Base-by-base conservation (phyloP, 1,140 invertebrate species). In the Metopolophium dirhodum region DNA sequence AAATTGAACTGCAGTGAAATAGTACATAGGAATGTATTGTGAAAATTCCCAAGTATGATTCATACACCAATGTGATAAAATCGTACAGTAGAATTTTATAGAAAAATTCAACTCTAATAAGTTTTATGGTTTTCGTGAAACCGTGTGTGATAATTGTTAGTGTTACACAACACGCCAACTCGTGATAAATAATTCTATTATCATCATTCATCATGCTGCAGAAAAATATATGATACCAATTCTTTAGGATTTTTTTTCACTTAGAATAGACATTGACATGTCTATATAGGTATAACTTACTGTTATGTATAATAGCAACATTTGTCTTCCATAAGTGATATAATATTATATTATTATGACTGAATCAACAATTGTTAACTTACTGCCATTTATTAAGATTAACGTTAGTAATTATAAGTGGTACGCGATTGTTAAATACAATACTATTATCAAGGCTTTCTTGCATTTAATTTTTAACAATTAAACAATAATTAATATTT, bases 11-110 rank as follows among this genome's bases (percentile, higher is more conserved):
- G 23, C 30, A n/a, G 20, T 54, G 1, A 7, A 54, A 7, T 45
- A 22, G n/a, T 77, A n/a, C 4, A 49, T 61, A n/a, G 30, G 30
- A 37, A 20, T 54, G n/a, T 1, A 57, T 41, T 57, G 35, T 26
- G 14, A 54, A 54, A 54, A 89, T 89, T 89, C 51, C 88, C 35
- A 26, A 37, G 88, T 37, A 57, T 57, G 51, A 89, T 57, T 89
- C 88, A 89, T 89, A 41, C 26, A 1, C n/a, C 9, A n/a, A 54
- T 35, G 23, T n/a, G 87, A 88, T 88, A 35, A 51, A 77, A 77
- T 14, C 30, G 14, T n/a, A 7, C 30, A 20, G 14, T 54, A 88
- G 30, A 35, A 54, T 88, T 54, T 51, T 35, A 54, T 23, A 88
- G 47, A 88, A 88, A n/a, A 88, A 88, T 88, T 54, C 51, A 49